Percentiles rank a stretch among this genome's conserved stretches.
Conservation (phyloP, 64 coral and sea anemone genomes). For the Actinia equina region DNA sequence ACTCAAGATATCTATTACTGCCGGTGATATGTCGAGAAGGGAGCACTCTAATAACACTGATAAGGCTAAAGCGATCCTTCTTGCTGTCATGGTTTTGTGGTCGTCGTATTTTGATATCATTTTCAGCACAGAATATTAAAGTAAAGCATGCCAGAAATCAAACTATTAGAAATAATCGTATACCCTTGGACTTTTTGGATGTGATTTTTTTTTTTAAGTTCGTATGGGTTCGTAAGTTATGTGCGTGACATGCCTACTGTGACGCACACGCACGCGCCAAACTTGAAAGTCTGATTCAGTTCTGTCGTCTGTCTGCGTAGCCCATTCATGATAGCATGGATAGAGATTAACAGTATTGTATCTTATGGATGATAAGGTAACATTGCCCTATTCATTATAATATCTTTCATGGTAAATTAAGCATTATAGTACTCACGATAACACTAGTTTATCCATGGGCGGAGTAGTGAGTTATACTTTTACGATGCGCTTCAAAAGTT, state of each 20-base stretch:
- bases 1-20: not conserved
- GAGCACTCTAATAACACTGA: not conserved
- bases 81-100: not conserved
- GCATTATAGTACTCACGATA: too few relatives aligned
- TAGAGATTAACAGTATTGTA: not conserved
- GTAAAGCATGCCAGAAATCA: not conserved
- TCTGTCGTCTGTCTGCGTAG: not conserved
- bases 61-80: not conserved
- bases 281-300: not conserved
- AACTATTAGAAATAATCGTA: not conserved
- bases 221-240: not conserved
- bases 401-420: not conserved
- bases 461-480: not conserved
- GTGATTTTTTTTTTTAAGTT: not conserved
- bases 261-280: not conserved
- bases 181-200: not conserved
- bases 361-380: not conserved
- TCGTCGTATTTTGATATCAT: not conserved
- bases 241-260: not conserved
- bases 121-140: not conserved
- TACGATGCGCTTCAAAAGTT: not conserved
- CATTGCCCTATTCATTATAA: not conserved
- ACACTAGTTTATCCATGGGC: not conserved
- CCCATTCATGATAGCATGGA: not conserved
- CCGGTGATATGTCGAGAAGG: not conserved